Percentiles rank a stretch among this genome's conserved stretches.
These are phyloP conservation scores for Megaceryle alcyon DNA, from an alignment of 2,797 vertebrate species.

Conservation along the genomic window DNA sequence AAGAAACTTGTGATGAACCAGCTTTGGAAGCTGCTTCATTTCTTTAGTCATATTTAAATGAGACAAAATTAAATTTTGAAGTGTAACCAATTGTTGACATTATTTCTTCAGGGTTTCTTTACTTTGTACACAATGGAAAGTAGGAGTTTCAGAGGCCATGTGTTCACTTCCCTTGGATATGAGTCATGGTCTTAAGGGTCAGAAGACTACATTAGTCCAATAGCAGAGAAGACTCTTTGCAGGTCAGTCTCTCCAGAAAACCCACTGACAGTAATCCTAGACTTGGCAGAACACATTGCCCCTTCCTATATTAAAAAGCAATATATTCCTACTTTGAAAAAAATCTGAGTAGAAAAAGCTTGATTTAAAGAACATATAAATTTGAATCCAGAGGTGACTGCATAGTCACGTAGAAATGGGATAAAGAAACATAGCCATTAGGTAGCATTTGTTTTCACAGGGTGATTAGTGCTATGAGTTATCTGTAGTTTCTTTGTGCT, in stretches of 20 bases:
- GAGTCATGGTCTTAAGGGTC: neutral
- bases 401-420: neutral
- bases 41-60: neutral
- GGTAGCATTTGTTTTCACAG: neutral
- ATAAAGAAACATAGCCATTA: neutral
- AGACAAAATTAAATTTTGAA: neutral
- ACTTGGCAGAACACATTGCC: neutral
- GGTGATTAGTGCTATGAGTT: neutral
- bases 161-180: neutral
- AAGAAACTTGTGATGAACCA: neutral
- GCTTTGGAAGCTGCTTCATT: neutral
- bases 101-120: neutral
- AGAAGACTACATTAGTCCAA: rapidly evolving
- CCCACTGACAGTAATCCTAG: neutral
- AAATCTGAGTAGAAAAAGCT: neutral
- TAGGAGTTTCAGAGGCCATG: neutral
- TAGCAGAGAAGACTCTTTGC: neutral
- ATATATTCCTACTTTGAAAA: neutral
- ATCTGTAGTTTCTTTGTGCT: neutral
- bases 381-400: neutral
- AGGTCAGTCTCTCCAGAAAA: neutral
- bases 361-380: neutral
- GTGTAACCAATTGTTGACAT: neutral
- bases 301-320: neutral
- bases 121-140: neutral